phyloP scores from a whole-genome alignment of 2,888 invertebrate species.

The Tuberolachnus salignus region DNA sequence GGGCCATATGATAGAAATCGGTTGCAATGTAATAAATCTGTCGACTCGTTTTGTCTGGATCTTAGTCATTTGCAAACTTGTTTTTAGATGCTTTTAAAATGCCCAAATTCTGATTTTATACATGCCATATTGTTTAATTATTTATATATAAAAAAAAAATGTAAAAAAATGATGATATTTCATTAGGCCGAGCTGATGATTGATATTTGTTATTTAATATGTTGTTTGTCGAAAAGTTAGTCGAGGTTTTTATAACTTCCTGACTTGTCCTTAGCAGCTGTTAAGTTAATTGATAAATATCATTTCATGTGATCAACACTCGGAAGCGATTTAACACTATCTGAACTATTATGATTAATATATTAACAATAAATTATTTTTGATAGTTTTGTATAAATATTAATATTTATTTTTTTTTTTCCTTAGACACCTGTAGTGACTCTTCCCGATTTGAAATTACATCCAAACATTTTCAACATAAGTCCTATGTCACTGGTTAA shows the following conservation, averaged over 20 bases:
- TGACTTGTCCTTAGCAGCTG: not conserved
- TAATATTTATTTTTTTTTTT: not conserved
- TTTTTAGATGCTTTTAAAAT: constrained; percentile 34
- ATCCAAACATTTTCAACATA: constrained; percentile 58
- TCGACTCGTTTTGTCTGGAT: constrained; percentile 25
- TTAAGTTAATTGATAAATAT: not conserved
- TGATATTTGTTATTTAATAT: constrained; percentile 19
- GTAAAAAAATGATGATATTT: constrained; percentile 47
- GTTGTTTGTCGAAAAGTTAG: not conserved
- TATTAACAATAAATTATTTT: not conserved
- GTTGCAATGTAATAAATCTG: constrained; percentile 9
- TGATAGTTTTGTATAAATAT: no score
- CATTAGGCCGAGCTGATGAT: constrained; percentile 52
- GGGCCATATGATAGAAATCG: constrained; percentile 45
- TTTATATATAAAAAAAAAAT: constrained; percentile 9
- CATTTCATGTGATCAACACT: constrained; percentile 41
- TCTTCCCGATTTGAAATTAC: constrained; percentile 57
- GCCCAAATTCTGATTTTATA: constrained; percentile 37
- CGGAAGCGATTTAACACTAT: constrained; percentile 48
- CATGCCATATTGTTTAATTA: not conserved
- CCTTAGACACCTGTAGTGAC: constrained; percentile 57
- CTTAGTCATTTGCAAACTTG: not conserved
- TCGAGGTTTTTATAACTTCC: constrained; percentile 39
- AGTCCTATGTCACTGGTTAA: constrained; percentile 51
- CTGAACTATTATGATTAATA: not conserved